Percentiles rank a stretch among this genome's conserved stretches.
Evolutionary conservation across 1,140 invertebrate genomes (phyloP).

Genomic region (Drosophila aff.): DNA sequence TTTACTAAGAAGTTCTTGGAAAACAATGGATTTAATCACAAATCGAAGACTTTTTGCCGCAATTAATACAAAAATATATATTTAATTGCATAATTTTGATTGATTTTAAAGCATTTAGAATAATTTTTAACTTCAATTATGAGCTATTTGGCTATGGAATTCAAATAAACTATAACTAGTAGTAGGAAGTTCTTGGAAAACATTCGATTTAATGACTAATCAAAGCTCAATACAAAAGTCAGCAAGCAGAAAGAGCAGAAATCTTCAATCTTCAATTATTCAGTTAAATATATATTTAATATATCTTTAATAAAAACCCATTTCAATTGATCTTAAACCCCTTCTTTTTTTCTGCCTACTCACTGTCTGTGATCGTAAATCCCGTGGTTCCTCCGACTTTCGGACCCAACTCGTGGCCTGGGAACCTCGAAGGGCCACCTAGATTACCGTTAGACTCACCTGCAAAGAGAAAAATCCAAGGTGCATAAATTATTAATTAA

Average conservation of each 20-base stretch:
- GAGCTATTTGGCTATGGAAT: no score
- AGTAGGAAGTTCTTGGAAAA: no score
- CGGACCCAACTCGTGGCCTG: slow-evolving; percentile 17
- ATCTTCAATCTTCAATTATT: background rate
- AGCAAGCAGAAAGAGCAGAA: no score
- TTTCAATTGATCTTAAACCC: background rate
- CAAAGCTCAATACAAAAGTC: no score
- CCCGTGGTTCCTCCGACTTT: background rate
- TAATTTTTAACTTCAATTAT: no score
- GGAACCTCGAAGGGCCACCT: slow-evolving; percentile 17
- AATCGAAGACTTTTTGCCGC: background rate
- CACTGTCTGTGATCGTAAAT: slow-evolving; percentile 11
- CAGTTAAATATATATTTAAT: background rate
- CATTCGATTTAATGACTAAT: no score
- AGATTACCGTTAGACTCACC: slow-evolving; percentile 72
- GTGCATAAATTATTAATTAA: slow-evolving; percentile 76
- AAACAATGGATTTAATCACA: background rate
- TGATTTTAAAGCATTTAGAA: no score
- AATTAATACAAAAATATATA: background rate
- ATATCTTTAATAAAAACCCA: background rate
- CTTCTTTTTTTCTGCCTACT: slow-evolving; percentile 3
- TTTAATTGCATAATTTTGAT: no score
- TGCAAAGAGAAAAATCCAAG: slow-evolving; percentile 52
- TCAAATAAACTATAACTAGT: no score
- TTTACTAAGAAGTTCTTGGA: background rate